These are phyloP conservation scores for Catocala nupta DNA, from an alignment of 2,888 invertebrate genomes.

Conservation along the genomic window DNA sequence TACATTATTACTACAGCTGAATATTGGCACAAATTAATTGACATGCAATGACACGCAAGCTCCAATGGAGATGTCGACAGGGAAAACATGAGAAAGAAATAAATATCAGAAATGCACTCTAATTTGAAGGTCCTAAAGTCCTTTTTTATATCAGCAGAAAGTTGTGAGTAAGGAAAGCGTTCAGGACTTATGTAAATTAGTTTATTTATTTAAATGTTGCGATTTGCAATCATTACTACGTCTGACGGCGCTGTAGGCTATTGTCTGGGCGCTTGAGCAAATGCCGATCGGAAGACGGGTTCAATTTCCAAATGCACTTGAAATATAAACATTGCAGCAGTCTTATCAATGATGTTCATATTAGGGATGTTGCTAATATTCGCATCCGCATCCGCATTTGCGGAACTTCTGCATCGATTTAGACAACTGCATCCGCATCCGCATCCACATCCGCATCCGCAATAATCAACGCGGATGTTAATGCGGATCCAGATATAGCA, in stretches of 20 bases:
- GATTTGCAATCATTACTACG: not conserved
- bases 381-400: too few relatives aligned
- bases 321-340: too few relatives aligned
- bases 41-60: conserved; percentile 33
- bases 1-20: not conserved
- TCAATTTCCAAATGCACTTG: too few relatives aligned
- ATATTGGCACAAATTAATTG: conserved; percentile 32
- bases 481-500: too few relatives aligned
- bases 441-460: too few relatives aligned
- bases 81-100: not conserved
- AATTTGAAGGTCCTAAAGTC: not conserved
- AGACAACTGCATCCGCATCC: too few relatives aligned
- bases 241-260: too few relatives aligned
- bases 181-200: conserved; percentile 32
- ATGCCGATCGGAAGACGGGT: too few relatives aligned
- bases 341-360: too few relatives aligned
- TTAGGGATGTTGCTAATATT: too few relatives aligned
- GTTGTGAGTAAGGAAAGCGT: conserved; percentile 14
- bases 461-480: too few relatives aligned
- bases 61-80: conserved; percentile 20
- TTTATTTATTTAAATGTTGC: conserved; percentile 16
- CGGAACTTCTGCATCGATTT: too few relatives aligned
- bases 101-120: conserved; percentile 6
- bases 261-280: not conserved
- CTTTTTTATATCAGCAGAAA: conserved; percentile 8